These are phyloP conservation scores for Platypus cylindrus DNA, from an alignment of 2,888 invertebrate genomes.

Conservation along the genomic window DNA sequence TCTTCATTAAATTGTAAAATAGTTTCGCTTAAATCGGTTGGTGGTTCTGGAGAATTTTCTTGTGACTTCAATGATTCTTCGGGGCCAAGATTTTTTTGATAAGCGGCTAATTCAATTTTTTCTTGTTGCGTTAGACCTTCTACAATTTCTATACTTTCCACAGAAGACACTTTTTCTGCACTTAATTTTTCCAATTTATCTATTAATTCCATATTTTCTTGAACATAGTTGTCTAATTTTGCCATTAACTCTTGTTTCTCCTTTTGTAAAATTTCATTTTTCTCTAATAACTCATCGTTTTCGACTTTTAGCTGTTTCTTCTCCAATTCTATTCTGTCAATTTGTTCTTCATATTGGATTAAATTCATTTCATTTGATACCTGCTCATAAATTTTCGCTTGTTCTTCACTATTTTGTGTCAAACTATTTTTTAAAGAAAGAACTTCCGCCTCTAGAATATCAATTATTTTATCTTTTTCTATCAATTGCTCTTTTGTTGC, in stretches of 20 bases:
- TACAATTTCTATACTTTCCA: slow-evolving; percentile 64
- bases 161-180: slow-evolving; percentile 58
- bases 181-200: slow-evolving; percentile 62
- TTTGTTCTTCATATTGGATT: slow-evolving; percentile 66
- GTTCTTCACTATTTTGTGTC: slow-evolving; percentile 45
- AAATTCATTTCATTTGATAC: slow-evolving; percentile 69
- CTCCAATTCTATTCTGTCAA: slow-evolving; percentile 42
- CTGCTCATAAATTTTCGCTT: slow-evolving; percentile 39
- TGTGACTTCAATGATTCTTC: too few relatives aligned
- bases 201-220: slow-evolving; percentile 61
- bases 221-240: slow-evolving; percentile 52
- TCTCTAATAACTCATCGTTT: slow-evolving; percentile 39
- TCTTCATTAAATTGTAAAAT: slow-evolving; percentile 48
- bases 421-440: slow-evolving; percentile 48
- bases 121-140: slow-evolving; percentile 58
- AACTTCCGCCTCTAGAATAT: slow-evolving; percentile 33
- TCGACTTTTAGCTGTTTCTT: slow-evolving; percentile 40
- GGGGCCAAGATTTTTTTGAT: slow-evolving; percentile 41
- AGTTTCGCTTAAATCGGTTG: slow-evolving; percentile 40
- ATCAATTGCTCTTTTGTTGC: slow-evolving; percentile 20
- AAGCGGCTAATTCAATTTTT: slow-evolving; percentile 55
- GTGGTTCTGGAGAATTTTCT: slow-evolving; percentile 21
- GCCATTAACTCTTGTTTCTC: slow-evolving; percentile 48
- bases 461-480: slow-evolving; percentile 25
- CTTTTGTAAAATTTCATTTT: slow-evolving; percentile 42